phyloP scores from a whole-genome alignment of 37 sponge, comb jelly and placozoan species.

The Eunapius fragilis region DNA sequence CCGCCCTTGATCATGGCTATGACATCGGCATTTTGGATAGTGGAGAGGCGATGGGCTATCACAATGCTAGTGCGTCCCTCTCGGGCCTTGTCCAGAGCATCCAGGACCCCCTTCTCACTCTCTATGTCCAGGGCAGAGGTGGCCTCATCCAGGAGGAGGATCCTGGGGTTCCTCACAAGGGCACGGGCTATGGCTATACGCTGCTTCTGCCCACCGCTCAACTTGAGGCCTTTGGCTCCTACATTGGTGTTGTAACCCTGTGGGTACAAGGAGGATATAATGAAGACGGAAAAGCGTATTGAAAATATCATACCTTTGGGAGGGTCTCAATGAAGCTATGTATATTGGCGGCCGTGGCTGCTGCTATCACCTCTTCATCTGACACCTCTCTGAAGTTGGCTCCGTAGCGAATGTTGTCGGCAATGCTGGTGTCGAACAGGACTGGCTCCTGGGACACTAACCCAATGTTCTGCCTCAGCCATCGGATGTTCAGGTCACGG shows the following conservation, averaged over 20 bases:
- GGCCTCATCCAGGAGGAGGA: slow-evolving; percentile 59
- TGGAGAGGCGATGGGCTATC: slow-evolving; percentile 31
- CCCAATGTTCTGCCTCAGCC: slow-evolving; percentile 85
- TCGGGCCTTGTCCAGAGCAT: slow-evolving; percentile 25
- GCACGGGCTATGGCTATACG: slow-evolving; percentile 60
- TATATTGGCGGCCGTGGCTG: slow-evolving; percentile 93
- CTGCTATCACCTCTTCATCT: slow-evolving; percentile 79
- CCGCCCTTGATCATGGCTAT: slow-evolving; percentile 19
- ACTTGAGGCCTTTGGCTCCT: slow-evolving; percentile 51
- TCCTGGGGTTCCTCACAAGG: slow-evolving; percentile 37
- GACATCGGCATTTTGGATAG: slow-evolving; percentile 18
- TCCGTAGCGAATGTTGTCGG: slow-evolving; percentile 94
- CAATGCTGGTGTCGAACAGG: slow-evolving; percentile 80
- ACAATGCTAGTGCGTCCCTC: slow-evolving; percentile 6
- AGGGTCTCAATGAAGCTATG: slow-evolving; percentile 83
- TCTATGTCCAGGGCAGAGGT: slow-evolving; percentile 61
- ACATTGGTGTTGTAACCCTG: slow-evolving; percentile 60
- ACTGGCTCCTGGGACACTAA: slow-evolving; percentile 90
- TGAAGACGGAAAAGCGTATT: no score
- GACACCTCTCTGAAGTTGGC: slow-evolving; percentile 81
- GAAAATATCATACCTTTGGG: slow-evolving; percentile 89
- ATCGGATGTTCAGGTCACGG: slow-evolving; percentile 65
- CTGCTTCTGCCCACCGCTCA: slow-evolving; percentile 62
- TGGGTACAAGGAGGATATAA: no score
- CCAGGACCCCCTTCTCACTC: slow-evolving; percentile 49